Base-by-base conservation (phyloP, 2,113 vertebrate genomes). In the Barnardius zonarius region DNA sequence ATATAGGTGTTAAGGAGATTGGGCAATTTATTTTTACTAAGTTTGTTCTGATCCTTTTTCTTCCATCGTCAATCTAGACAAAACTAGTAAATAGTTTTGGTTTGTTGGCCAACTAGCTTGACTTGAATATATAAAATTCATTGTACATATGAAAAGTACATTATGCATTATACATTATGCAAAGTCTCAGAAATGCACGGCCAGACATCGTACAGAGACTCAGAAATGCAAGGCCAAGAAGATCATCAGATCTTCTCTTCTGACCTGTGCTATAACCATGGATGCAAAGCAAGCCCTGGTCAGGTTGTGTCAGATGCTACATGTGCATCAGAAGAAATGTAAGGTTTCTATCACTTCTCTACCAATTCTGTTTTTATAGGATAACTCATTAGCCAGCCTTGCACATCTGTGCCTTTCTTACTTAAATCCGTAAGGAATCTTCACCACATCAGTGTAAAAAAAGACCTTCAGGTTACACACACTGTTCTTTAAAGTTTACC, bases 21-120 rank as follows among this genome's bases (percentile, higher is more conserved):
- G 57, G 76, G 16, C 10, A 90, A 75, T 80, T 95, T 80, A 61
- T 82, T 95, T 96, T 92, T 83, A 88, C 46, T 64, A 81, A 79
- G 30, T 33, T 67, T 27, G 83, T 69, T 22, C 25, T 80, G 33
- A 19, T 83, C 22, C 20, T 91, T 86, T 75, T 11, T 70, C 8
- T 86, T 88, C 49, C 22, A 41, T 62, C 72, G 54, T 46, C 19
- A 81, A 75, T 79, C 44, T 86, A 80, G 49, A 75, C 43, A 61
- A 79, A 30, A 78, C 11, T 11, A 62, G 66, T 77, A 91, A 92
- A 91, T 41, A 52, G 10, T 33, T 92, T 90, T 39, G 39, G 35
- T 52, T 72, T 91, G 35, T 62, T 75, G 15, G 25, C 23, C 51
- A 86, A 3, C 5, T 15, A 84, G 5, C 31, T 86, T 68, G 33